These are phyloP conservation scores for Oligia latruncula DNA, from an alignment of 2,888 invertebrate species.

Conservation along the genomic window DNA sequence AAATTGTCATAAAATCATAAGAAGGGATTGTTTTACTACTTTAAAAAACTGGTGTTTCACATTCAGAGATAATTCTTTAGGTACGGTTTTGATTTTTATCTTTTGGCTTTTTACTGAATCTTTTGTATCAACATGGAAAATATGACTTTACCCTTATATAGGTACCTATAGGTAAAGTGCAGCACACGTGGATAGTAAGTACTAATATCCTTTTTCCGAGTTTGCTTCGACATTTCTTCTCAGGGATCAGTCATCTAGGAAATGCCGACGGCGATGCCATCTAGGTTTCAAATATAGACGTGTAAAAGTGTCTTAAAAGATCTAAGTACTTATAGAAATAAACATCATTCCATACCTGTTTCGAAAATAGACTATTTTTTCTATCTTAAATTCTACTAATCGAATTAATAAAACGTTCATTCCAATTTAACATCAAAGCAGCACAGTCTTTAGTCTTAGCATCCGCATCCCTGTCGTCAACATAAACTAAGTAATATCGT, in stretches of 20 bases:
- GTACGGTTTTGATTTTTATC: conserved; percentile 1
- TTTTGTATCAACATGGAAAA: neutral
- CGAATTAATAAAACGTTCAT: neutral
- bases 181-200: no score
- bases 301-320: no score
- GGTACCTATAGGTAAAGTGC: no score
- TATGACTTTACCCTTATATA: neutral
- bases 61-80: neutral
- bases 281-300: no score
- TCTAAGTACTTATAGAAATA: neutral
- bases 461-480: conserved; percentile 22
- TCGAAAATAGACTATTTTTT: no score
- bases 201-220: no score
- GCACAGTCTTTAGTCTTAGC: neutral
- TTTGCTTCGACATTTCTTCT: no score
- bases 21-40: neutral
- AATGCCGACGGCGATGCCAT: no score
- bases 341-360: neutral
- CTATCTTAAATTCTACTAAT: neutral
- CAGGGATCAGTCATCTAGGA: no score
- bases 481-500: neutral
- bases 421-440: neutral
- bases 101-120: neutral
- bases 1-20: conserved; percentile 4
- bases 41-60: neutral